phyloP scores from a whole-genome alignment of 1,140 invertebrate species.

The Microplitis mediator region DNA sequence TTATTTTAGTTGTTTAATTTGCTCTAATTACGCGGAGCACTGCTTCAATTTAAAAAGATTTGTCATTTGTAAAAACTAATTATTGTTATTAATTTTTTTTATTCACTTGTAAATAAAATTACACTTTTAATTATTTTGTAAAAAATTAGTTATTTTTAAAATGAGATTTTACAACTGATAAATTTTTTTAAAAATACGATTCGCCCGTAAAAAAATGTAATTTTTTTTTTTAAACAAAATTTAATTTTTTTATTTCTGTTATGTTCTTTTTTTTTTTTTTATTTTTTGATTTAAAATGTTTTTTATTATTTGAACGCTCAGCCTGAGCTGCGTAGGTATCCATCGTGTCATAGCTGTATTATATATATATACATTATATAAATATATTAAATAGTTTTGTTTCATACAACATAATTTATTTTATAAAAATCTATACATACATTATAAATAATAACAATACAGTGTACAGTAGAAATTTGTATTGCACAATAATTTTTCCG shows the following conservation, averaged over 20 bases:
- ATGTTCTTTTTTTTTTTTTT: conserved; percentile 29
- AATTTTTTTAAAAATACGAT: not conserved
- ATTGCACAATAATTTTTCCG: conserved; percentile 24
- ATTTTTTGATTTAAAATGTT: conserved; percentile 13
- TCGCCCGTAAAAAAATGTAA: not conserved
- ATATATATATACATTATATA: conserved; percentile 28
- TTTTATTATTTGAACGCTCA: conserved; percentile 22
- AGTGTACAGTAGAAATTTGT: conserved; percentile 25
- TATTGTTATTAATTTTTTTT: not conserved
- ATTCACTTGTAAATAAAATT: not conserved
- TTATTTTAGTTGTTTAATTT: not conserved
- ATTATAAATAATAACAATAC: not conserved
- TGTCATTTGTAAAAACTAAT: too few species aligned
- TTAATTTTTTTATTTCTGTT: conserved; percentile 35
- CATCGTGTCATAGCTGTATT: conserved; percentile 30
- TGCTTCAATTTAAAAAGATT: not conserved
- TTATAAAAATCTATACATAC: not conserved
- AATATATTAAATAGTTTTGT: conserved; percentile 20
- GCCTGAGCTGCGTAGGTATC: conserved; percentile 32
- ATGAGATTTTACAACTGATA: not conserved
- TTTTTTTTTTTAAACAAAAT: conserved; percentile 1
- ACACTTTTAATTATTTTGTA: not conserved
- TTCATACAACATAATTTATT: conserved; percentile 23
- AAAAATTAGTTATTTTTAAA: not conserved
- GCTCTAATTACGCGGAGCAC: conserved; percentile 42